Percentiles rank a stretch among this genome's conserved stretches.
phyloP scores from a whole-genome alignment of 2,113 vertebrate genomes.

The Ptychochromis oligacanthus region DNA sequence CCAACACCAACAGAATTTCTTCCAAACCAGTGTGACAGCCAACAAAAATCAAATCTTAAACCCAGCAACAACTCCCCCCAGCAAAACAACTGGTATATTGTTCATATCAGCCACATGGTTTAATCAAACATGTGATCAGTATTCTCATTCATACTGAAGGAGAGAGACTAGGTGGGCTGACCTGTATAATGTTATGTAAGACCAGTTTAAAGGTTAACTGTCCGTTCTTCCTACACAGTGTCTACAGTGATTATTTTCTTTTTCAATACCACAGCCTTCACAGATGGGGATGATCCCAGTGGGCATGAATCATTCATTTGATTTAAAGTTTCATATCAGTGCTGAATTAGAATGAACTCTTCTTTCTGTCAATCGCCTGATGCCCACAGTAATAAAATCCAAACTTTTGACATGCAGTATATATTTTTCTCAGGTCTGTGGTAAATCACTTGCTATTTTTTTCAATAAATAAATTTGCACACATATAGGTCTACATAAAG shows the following conservation, averaged over 20 bases:
- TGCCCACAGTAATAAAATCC: neutral
- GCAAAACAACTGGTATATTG: neutral
- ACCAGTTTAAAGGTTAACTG: constrained; percentile 16
- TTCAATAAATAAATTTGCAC: constrained; percentile 3
- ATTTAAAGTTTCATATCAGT: neutral
- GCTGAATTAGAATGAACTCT: neutral
- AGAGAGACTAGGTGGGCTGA: neutral
- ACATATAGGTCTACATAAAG: neutral
- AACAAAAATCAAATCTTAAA: neutral
- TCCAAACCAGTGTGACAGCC: neutral
- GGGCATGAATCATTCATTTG: constrained; percentile 17
- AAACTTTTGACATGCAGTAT: neutral
- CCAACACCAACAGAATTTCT: neutral
- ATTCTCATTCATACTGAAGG: constrained; percentile 3
- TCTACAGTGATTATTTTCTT: neutral
- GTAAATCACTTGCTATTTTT: neutral
- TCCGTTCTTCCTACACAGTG: neutral
- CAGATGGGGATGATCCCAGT: neutral
- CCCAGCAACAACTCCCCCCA: neutral
- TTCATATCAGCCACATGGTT: neutral
- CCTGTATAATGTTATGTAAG: neutral
- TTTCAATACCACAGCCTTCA: neutral
- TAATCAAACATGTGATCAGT: constrained; percentile 30
- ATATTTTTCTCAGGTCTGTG: neutral
- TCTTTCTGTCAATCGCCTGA: neutral